Conservation (phyloP, 2,113 vertebrate genomes). For the Halcyon senegalensis region DNA sequence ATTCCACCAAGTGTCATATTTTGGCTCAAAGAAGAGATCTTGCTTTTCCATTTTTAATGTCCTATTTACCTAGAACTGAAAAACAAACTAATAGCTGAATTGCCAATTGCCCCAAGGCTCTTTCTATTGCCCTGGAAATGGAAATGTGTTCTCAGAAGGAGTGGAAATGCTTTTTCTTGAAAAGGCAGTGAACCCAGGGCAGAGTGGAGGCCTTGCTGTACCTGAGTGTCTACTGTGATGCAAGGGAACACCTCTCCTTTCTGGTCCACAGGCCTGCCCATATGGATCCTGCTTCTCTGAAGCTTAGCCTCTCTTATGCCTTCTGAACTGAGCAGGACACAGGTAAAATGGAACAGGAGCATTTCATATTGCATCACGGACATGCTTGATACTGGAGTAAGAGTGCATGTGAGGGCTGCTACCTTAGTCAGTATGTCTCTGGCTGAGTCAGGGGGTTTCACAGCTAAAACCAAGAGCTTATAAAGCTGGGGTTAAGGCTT, state of each 20-base stretch:
- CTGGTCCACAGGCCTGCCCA: rapidly evolving
- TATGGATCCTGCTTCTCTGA: background rate
- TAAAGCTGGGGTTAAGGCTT: background rate
- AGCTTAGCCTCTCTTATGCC: background rate
- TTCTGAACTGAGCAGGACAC: background rate
- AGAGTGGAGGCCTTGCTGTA: background rate
- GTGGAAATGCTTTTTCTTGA: background rate
- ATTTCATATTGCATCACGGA: background rate
- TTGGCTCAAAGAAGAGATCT: background rate
- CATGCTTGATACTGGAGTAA: background rate
- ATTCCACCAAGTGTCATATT: background rate
- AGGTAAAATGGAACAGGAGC: background rate
- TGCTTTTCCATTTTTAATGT: background rate
- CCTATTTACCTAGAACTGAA: background rate
- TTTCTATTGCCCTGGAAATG: background rate
- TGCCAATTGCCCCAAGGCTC: background rate
- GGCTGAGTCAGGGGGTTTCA: background rate
- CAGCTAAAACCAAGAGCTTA: background rate
- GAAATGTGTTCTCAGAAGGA: background rate
- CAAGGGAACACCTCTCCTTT: background rate
- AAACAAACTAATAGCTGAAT: background rate
- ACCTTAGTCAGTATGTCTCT: too few species aligned
- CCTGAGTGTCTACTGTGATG: background rate
- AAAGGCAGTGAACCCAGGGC: background rate
- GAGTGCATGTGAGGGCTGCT: background rate